Evolutionary conservation across 2,797 vertebrate genomes (phyloP), one percentile per base, ranked within the genome.

Genomic region (Mastacembelus armatus): DNA sequence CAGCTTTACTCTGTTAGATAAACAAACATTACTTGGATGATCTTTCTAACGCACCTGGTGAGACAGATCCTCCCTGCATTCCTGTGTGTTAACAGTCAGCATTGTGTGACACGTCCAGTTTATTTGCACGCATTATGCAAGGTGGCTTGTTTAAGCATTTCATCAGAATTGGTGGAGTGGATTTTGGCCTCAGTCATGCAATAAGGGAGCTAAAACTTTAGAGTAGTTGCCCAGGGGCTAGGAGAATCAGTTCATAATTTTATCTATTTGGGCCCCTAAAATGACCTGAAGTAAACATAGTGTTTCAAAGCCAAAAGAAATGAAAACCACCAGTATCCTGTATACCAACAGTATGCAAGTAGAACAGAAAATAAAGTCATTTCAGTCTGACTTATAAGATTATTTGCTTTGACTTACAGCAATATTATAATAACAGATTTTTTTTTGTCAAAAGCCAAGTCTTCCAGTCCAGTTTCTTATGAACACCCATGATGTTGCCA

Each of bases 11-110:
- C 40, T 51, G 36, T 35, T 7, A n/a, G n/a, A n/a, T n/a, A n/a
- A n/a, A n/a, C n/a, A n/a, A n/a, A 16, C 56, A 61, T 76, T 55
- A 56, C 39, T 22, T 4, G 7, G 12, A 55, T 44, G 72, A 71
- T 5, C 67, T 69, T 30, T 35, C 59, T 66, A 61, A 77, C 61
- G 66, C 16, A n/a, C 49, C 49, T 21, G 52, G 52, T 65, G 67
- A 63, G 50, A 68, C 40, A 43, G 49, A 60, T n/a, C 16, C 57
- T 27, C 78, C 55, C 51, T 56, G 8, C 42, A 30, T 45, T 39
- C 48, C 44, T 64, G 36, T 58, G 47, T 45, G 43, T 59, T 60
- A 47, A 51, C 45, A 16, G 54, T 55, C 65, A 35, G 22, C 57
- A 22, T 0, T 3, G 24, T 30, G 30, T 33, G 19, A 51, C 32